Evolutionary conservation across 2,888 invertebrate species (phyloP), one percentile per base, ranked within the genome.

Genomic region (Amphimallon solstitiale): DNA sequence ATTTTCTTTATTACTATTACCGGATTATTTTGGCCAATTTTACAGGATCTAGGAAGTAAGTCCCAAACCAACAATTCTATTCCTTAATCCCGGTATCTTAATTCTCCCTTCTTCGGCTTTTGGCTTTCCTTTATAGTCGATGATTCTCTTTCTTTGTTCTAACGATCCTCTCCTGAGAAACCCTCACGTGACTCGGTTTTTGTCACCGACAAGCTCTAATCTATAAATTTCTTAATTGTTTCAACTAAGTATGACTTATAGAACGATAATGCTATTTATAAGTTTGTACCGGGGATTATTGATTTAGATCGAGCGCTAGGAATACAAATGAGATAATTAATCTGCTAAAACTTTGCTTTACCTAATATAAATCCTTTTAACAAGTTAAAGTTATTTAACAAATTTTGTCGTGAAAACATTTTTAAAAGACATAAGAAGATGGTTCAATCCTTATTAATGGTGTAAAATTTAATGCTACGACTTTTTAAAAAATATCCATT

Each of bases 181-280:
- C 10, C 19, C 9, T 10, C 40, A 23, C 29, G 23, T 29, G 43
- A 43, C 38, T 54, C 21, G 40, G 43, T 59, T 59, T 59, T 43
- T 40, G 40, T 34, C 29, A 14, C 38, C 56, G 29, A 29, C 29
- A 45, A 29, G 43, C 35, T 51, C 15, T 17, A 23, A 51, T 34
- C 51, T 51, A n/a, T 51, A 51, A 51, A 23, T 51, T 59, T 59
- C 56, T 59, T 59, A 59, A 59, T 59, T 59, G 43, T 59, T 43
- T 59, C 56, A 23, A 29, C 43, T 40, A 14, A 43, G 38, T 40
- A 43, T 59, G 56, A 59, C 23, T 10, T 43, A 45, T 17, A 59
- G 43, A 43, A 23, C 43, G 34, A 59, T 59, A 45, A 43, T 59
- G 23, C 19, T 59, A 59, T 43, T 59, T 59, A 45, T 59, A 23